Evolutionary conservation across 2,113 vertebrate genomes (phyloP), one percentile per base, ranked within the genome.

Genomic region (Pampusana beccarii): DNA sequence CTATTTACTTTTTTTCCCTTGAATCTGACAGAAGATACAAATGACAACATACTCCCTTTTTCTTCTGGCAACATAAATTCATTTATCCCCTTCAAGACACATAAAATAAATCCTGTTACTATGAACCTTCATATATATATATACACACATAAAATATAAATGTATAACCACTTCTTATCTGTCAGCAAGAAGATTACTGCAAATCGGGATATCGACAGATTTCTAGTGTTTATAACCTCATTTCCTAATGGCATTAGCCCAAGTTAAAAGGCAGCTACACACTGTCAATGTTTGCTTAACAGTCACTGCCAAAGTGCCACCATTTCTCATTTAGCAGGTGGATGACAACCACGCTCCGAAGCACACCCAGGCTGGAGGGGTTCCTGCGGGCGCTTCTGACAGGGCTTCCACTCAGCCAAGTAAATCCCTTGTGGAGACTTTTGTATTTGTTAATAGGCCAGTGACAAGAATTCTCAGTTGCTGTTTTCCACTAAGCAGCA

Each of bases 161-260:
- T 50, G 50, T 50, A 53, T n/a, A 67, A 66, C 42, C 38, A 54
- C 62, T 79, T 67, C 62, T 79, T 67, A 91, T 69, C 78, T 90
- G 74, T 80, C 90, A 91, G 57, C 16, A 73, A 42, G 54, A 82
- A 70, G 23, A 90, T 80, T 82, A 93, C n/a, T 92, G 46, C 51
- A 88, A 88, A 92, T 86, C 88, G 84, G 28, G 17, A 93, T 38
- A 69, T 80, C 73, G 93, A 92, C 71, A 90, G 82, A 88, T 88
- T 93, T 88, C 67, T 86, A 40, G 34, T 71, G 46, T 95, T 96
- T 78, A 90, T 80, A 93, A 86, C 56, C 72, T 93, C 51, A 78
- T 64, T 95, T 92, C 80, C 85, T 95, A 94, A 91, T 19, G 33
- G 71, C 72, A 86, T 81, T 69, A 92, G 65, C 69, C 53, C 0